A percentile compares a stretch with the other conserved stretches of the same genome.
Conservation (phyloP, 1,140 invertebrate genomes). For the Lycorma delicatula region DNA sequence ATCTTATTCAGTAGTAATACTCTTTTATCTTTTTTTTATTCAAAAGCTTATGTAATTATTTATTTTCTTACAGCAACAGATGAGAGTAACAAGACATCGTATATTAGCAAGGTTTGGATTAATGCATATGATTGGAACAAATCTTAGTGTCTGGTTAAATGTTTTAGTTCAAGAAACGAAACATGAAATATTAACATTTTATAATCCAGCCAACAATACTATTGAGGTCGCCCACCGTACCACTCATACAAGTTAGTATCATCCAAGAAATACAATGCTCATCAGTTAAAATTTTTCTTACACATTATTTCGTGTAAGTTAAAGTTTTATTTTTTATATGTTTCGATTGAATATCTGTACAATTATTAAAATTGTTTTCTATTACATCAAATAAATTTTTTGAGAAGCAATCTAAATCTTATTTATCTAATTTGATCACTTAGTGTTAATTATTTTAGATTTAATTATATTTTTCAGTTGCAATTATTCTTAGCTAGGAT, state of each 20-base stretch:
- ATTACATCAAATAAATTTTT: no score
- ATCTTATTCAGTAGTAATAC: no score
- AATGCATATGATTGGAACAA: conserved; percentile 95
- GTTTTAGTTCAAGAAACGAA: conserved; percentile 89
- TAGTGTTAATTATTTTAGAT: no score
- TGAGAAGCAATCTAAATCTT: no score
- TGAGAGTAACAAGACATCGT: conserved; percentile 80
- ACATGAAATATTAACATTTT: conserved; percentile 85
- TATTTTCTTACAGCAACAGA: conserved; percentile 52
- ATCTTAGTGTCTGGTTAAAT: conserved; percentile 87
- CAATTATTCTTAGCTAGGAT: no score
- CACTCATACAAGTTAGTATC: conserved; percentile 21
- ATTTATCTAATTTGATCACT: no score
- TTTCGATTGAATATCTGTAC: background rate
- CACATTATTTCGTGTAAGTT: no score
- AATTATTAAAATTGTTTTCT: background rate
- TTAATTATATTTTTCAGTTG: no score
- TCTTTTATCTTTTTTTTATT: no score
- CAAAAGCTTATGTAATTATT: no score
- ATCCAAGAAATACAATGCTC: no score
- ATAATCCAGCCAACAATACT: conserved; percentile 76
- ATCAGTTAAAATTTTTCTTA: background rate
- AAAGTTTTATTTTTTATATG: no score
- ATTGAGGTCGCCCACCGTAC: conserved; percentile 26
- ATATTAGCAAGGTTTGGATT: conserved; percentile 79